Evolutionary conservation across 2,113 vertebrate genomes (phyloP).

Genomic region (Pelecanus crispus): DNA sequence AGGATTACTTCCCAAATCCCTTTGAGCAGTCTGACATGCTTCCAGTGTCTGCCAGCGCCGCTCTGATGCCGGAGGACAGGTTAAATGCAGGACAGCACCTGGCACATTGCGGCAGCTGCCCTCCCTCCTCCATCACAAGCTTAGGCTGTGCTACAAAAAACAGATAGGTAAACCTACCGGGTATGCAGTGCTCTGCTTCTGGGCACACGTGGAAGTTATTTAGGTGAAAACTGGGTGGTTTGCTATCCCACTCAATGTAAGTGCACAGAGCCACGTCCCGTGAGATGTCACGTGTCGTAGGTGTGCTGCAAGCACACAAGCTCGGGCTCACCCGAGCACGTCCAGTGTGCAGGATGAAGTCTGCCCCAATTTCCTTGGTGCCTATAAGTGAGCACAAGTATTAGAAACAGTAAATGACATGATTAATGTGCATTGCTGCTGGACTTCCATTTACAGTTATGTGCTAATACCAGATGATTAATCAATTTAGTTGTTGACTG

Average conservation of each 20-base stretch:
- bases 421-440: not conserved
- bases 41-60: not conserved
- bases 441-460: not conserved
- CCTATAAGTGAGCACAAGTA: not conserved
- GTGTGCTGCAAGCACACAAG: no score
- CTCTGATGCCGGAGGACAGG: not conserved
- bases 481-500: not conserved
- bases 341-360: not conserved
- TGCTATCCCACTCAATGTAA: not conserved
- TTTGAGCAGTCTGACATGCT: not conserved
- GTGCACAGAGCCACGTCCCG: not conserved
- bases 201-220: not conserved
- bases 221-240: not conserved
- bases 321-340: accelerated
- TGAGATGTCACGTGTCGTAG: not conserved
- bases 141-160: not conserved
- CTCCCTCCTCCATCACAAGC: not conserved
- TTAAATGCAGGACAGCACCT: not conserved
- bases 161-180: not conserved
- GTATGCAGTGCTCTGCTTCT: not conserved
- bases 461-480: not conserved
- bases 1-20: not conserved
- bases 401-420: not conserved
- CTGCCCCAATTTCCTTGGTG: not conserved
- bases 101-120: not conserved